Base-by-base conservation (phyloP, 2,113 vertebrate species). In the Seriola aureovittata region DNA sequence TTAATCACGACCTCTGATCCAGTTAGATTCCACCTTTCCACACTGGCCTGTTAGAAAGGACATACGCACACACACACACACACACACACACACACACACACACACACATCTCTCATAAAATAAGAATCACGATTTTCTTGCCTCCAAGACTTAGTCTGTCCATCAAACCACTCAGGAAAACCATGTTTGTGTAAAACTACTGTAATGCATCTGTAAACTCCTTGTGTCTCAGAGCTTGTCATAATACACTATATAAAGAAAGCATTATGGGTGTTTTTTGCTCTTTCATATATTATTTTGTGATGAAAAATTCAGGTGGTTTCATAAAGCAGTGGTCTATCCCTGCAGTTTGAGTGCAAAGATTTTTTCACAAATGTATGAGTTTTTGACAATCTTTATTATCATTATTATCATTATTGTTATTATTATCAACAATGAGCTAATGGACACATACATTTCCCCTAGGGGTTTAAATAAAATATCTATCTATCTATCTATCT, bases 1-100 rank as follows among this genome's bases (percentile, higher is more conserved):
- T 84, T 81, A 46, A 83, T 19, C 0, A 1, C 59, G 80, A 76
- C 84, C 68, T 87, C 71, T 74, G 69, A 60, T 68, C 25, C 62
- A 46, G 59, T 80, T 50, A 64, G 36, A 64, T 29, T 67, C 17
- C 19, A 74, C 32, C 48, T 71, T 50, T 65, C 75, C 21, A 54
- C 40, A 54, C 25, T 4, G 36, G 7, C n/a, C 17, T 52, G 29
- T 46, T 25, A 60, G 21, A 54, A 62, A 71, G 29, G n/a, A 71
- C 71, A 46, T 50, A 29, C 25, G 2, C 25, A 2, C 25, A 25
- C 25, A 25, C 25, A 25, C 25, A 29, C 25, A 29, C 25, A 29
- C 25, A 29, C 25, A 29, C 25, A 29, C 25, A 29, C 25, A 29
- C 25, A 29, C 25, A 29, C 25, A 29, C 25, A 29, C 25, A 29